A percentile compares a stretch with the other conserved stretches of the same genome.
Evolutionary conservation across 2,797 vertebrate genomes (phyloP).

Genomic region (Lithobates sylvaticus): DNA sequence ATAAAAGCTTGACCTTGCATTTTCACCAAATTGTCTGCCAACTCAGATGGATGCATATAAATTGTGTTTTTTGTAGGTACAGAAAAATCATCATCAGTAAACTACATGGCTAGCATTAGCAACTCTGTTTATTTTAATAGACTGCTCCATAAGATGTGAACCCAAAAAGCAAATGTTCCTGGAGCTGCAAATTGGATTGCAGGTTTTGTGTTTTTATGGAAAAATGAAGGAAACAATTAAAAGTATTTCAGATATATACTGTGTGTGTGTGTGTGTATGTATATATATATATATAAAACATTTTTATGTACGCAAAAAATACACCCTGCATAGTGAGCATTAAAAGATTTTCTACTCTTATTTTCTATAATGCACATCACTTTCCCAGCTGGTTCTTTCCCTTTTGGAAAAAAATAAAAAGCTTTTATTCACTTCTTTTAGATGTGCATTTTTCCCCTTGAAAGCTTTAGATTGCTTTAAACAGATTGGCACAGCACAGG

Average conservation of each 20-base stretch:
- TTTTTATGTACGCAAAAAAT: slow-evolving; percentile 19
- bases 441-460: slow-evolving; percentile 28
- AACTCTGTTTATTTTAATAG: neutral
- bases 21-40: neutral
- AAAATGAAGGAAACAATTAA: too few relatives aligned
- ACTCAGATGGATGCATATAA: neutral
- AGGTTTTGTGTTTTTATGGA: too few relatives aligned
- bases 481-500: slow-evolving; percentile 42
- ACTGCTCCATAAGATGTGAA: neutral
- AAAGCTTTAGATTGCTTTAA: slow-evolving; percentile 63
- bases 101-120: neutral
- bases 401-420: slow-evolving; percentile 22
- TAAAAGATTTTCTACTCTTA: slow-evolving; percentile 35
- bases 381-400: slow-evolving; percentile 56
- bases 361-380: neutral
- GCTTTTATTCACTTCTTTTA: slow-evolving; percentile 36
- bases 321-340: neutral
- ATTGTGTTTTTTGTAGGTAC: neutral
- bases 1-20: neutral
- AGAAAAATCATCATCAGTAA: neutral
- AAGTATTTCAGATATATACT: too few relatives aligned
- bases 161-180: neutral
- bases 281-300: neutral
- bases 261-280: too few relatives aligned
- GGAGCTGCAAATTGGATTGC: too few relatives aligned